phyloP scores from a whole-genome alignment of 2,113 vertebrate species.

The Crotalus viridis region DNA sequence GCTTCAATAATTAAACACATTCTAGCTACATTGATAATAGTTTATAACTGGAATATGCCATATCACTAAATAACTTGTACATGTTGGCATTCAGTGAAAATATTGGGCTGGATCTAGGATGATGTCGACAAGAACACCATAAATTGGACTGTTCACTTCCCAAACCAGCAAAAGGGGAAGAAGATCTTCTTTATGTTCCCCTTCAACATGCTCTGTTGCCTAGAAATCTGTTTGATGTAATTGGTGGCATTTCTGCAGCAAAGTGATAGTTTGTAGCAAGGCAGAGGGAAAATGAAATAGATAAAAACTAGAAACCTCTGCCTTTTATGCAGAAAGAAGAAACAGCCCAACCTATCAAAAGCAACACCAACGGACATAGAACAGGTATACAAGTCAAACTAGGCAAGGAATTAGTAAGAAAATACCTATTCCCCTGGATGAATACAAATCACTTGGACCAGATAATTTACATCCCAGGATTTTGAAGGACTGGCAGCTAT shows the following conservation, averaged over 20 bases:
- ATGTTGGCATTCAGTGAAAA: not conserved
- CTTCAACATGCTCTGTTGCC: not conserved
- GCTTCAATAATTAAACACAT: not conserved
- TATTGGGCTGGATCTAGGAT: not conserved
- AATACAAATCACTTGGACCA: not conserved
- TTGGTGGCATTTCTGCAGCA: not conserved
- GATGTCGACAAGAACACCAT: not conserved
- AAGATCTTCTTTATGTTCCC: not conserved
- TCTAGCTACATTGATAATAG: accelerated
- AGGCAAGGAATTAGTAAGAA: not conserved
- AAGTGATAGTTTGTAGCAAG: not conserved
- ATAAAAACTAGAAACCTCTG: not conserved
- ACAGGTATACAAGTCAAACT: not conserved
- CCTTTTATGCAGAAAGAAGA: not conserved
- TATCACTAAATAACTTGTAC: accelerated
- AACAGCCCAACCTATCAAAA: not conserved
- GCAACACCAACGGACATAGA: not conserved
- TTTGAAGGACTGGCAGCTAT: not conserved
- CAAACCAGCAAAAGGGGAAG: not conserved
- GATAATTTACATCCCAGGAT: not conserved
- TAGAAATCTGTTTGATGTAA: not conserved
- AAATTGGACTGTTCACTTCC: not conserved
- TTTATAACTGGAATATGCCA: accelerated
- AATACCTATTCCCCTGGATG: not conserved
- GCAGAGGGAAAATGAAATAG: not conserved